Base-by-base conservation (phyloP, 1,140 invertebrate genomes). In the Achroia grisella region DNA sequence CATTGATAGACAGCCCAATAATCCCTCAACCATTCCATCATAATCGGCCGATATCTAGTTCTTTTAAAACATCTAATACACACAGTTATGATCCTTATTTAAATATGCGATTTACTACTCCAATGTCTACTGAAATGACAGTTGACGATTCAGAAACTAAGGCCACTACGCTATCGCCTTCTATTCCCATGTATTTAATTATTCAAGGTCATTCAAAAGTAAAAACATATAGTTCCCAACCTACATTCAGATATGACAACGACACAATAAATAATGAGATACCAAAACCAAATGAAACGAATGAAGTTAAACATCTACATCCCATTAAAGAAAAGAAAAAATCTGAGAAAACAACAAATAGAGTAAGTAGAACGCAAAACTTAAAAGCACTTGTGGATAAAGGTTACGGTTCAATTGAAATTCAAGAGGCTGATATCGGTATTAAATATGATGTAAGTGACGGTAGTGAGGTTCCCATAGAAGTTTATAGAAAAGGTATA, bases 131-230 rank as follows among this genome's bases (percentile, higher is more conserved):
- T 2, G 78, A 75, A 1, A 66, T 77, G 52, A 59, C 71, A 10
- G 89, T 85, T 27, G 89, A 84, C 0, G 89, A 89, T 47, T 88
- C 89, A 49, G 90, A 91, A 46, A 88, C 89, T 37, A 92, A 91
- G 52, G 88, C 91, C 59, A 90, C 91, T 1, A 85, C 82, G 0
- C 90, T 91, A 56, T 87, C 89, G 0, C 71, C 92, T 0, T 65
- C 86, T 28, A 87, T 90, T 2, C 91, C 93, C 1, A 89, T 92
- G 87, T 93, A 94, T 61, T 81, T 93, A 6, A 94, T 94, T 13
- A 94, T 94, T 55, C 92, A 94, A 75, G 93, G 93, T 0, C 93
- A 94, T 64, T 94, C 93, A 0, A 94, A 93, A 79, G 93, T 94
- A 0, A 94, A 94, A 79, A 94, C 91, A 0, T 94, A 94, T 65